Conservation (phyloP, 2,113 vertebrate species). For the Lagopus leucura region DNA sequence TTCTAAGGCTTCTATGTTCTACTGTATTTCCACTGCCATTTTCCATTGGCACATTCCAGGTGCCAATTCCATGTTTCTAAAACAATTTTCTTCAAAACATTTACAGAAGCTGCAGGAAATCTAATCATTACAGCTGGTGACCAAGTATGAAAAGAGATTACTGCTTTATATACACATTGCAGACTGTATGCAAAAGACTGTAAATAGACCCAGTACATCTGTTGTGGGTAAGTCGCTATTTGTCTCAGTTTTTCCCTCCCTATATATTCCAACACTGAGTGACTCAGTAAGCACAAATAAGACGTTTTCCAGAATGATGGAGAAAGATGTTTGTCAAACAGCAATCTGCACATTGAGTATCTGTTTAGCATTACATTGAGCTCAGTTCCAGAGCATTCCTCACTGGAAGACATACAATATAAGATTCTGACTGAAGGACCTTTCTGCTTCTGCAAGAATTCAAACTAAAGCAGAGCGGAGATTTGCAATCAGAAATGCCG, state of each 20-base stretch:
- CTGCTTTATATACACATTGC: not conserved
- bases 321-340: constrained; percentile 11
- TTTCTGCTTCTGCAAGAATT: constrained; percentile 23
- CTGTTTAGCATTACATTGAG: constrained; percentile 4
- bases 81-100: not conserved
- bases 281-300: constrained; percentile 65
- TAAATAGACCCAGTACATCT: constrained; percentile 31
- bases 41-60: not conserved
- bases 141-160: not conserved
- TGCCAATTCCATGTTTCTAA: not conserved
- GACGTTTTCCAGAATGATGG: constrained; percentile 44
- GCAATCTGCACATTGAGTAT: constrained; percentile 7
- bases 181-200: not conserved
- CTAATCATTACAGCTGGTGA: not conserved
- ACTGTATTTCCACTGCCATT: not conserved
- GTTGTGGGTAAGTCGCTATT: not conserved
- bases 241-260: constrained; percentile 43
- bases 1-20: not conserved
- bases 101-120: constrained; percentile 1
- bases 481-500: not conserved
- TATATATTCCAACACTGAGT: constrained; percentile 45
- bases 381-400: not conserved
- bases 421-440: not conserved
- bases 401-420: not conserved
- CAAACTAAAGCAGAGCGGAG: constrained; percentile 20